Base-by-base conservation (phyloP, 37 sponge, comb jelly and placozoan species). In the Aplysina aerophoba region DNA sequence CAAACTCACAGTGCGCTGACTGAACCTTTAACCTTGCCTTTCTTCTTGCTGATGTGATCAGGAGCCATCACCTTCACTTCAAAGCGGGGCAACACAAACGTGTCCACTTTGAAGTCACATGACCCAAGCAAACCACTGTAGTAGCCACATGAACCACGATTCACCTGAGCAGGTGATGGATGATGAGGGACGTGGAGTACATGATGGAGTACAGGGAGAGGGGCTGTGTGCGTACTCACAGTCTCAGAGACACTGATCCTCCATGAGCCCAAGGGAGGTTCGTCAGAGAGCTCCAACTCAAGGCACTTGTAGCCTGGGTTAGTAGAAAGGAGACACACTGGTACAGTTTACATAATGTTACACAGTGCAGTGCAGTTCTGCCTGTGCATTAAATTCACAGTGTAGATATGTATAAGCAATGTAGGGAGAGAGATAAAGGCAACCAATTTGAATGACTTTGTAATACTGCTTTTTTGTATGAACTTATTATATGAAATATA, bases 231-330 rank as follows among this genome's bases (percentile, higher is more conserved):
- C 53, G 12, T 0, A 35, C 59, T 77, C 35, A 89, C 89, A 61
- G 55, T 64, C 24, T 84, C 50, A 62, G 24, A 67, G 21, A 68
- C 85, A 54, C 24, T 53, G 19, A 89, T 81, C 19, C 55, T 85
- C 86, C 86, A 89, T 22, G 28, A 44, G 17, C 90, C 90, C 55
- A 89, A 59, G 24, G 81, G 85, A 22, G 86, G 90, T 41, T 89
- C 90, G 12, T 89, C 90, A 19, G 85, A 60, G 12, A 89, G 75
- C 37, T 71, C 86, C 62, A 89, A 69, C 33, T 89, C 81, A 13
- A 84, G 33, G 28, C 89, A 89, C 28, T 11, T 22, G 25, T 75
- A 75, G 16, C 78, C 78, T 75, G 64, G 28, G 64, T 28, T n/a
- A 6, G 24, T 2, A 6, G 28, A 14, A 13, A 62, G 28, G 27